Conservation (phyloP, 2,888 invertebrate genomes). For the Oscheius sp. region DNA sequence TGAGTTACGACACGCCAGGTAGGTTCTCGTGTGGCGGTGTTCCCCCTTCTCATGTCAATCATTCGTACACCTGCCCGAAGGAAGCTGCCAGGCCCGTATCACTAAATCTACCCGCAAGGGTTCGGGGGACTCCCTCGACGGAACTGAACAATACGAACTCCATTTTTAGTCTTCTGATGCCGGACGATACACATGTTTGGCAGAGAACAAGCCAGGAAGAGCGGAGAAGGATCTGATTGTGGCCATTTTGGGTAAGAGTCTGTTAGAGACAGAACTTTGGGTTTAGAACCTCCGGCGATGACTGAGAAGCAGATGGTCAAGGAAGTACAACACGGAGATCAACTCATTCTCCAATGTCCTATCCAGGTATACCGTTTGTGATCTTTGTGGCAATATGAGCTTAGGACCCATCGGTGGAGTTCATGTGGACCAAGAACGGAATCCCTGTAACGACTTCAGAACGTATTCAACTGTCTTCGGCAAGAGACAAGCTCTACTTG, state of each 20-base stretch:
- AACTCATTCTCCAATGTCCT: constrained; percentile 75
- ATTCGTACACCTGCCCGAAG: constrained; percentile 24
- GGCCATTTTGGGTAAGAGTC: constrained; percentile 78
- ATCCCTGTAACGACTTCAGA: constrained; percentile 53
- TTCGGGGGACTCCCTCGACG: constrained; percentile 4
- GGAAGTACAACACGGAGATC: constrained; percentile 76
- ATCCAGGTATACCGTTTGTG: constrained; percentile 42
- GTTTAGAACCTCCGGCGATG: constrained; percentile 64
- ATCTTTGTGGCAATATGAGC: background rate
- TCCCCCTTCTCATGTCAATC: constrained; percentile 24
- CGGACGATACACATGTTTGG: constrained; percentile 79
- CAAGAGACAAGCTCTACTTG: constrained; percentile 64
- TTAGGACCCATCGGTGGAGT: constrained; percentile 63
- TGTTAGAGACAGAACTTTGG: background rate
- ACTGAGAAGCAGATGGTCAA: constrained; percentile 23
- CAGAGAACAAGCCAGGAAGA: constrained; percentile 78
- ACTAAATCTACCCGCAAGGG: constrained; percentile 15
- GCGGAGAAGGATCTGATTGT: constrained; percentile 77
- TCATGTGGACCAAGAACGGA: constrained; percentile 65
- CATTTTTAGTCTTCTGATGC: constrained; percentile 74
- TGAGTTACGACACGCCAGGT: too few relatives aligned
- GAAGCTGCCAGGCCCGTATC: constrained; percentile 7
- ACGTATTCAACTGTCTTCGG: constrained; percentile 58
- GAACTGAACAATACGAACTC: background rate
- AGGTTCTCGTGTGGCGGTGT: too few relatives aligned